phyloP scores from a whole-genome alignment of 1,140 invertebrate genomes.

The Araneus ventricosus region DNA sequence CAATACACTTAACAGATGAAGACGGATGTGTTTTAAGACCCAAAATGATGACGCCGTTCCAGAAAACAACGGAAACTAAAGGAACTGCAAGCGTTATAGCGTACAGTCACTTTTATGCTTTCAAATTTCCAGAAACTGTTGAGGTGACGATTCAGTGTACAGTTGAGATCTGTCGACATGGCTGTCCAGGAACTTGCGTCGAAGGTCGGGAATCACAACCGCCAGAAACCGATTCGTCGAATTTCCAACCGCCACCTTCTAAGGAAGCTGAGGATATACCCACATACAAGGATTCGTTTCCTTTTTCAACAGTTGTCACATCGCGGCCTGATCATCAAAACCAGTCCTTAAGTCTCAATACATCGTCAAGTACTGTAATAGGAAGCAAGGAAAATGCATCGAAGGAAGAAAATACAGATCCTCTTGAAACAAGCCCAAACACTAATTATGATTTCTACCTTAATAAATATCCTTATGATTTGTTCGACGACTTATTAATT shows the following conservation, averaged over 20 bases:
- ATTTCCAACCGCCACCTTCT: neutral
- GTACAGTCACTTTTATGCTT: conserved; percentile 97
- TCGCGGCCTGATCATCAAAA: neutral
- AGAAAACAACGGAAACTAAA: conserved; percentile 84
- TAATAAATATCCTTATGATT: conserved; percentile 55
- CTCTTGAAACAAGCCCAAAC: conserved; percentile 48
- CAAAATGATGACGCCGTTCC: conserved; percentile 95
- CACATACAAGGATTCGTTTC: conserved; percentile 65
- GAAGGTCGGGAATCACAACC: conserved; percentile 47
- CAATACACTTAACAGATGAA: conserved; percentile 95
- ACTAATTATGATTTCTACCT: conserved; percentile 20
- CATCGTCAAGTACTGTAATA: conserved; percentile 4
- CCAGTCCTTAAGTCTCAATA: conserved; percentile 9
- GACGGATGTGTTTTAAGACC: conserved; percentile 94
- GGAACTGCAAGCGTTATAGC: conserved; percentile 88
- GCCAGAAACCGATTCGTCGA: neutral
- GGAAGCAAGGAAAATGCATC: neutral
- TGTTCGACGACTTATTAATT: conserved; percentile 37
- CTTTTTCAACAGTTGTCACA: conserved; percentile 57
- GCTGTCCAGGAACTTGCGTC: conserved; percentile 86
- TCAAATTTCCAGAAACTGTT: conserved; percentile 96
- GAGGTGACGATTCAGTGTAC: conserved; percentile 97
- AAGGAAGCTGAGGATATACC: conserved; percentile 49
- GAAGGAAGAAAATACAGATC: conserved; percentile 38
- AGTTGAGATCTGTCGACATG: conserved; percentile 93